A percentile compares a stretch with the other conserved stretches of the same genome.
phyloP scores from a whole-genome alignment of 92 coral and sea anemone genomes.

The Plumapathes pennacea region DNA sequence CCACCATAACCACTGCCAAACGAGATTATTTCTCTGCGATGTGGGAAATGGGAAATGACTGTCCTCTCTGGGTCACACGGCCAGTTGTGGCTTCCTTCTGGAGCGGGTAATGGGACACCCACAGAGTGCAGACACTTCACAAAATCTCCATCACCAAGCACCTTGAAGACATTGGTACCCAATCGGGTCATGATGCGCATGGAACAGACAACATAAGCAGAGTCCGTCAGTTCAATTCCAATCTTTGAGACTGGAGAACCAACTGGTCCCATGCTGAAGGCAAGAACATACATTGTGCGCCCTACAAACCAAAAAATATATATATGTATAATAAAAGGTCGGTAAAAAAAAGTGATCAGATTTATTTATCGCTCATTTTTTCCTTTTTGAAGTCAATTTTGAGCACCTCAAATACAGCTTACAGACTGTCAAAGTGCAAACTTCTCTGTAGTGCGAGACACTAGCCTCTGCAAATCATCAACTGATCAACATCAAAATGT shows the following conservation, averaged over 20 bases:
- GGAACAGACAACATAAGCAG: conserved; percentile 82
- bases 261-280: conserved; percentile 93
- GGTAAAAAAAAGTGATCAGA: no score
- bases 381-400: no score
- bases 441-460: no score
- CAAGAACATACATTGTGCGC: conserved; percentile 88
- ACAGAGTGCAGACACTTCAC: conserved; percentile 86
- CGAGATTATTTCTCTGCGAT: conserved; percentile 68
- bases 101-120: conserved; percentile 72
- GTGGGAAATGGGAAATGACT: conserved; percentile 78
- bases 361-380: no score
- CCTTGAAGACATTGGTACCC: conserved; percentile 70
- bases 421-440: no score
- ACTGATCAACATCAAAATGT: no score
- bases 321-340: no score
- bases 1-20: conserved; percentile 94
- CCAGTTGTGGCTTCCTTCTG: conserved; percentile 61
- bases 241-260: conserved; percentile 86
- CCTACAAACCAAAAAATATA: no score
- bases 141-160: conserved; percentile 66
- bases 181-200: conserved; percentile 88
- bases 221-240: conserved; percentile 87
- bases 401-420: no score
- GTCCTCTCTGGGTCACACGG: conserved; percentile 85
- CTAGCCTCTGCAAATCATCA: no score